phyloP scores from a whole-genome alignment of 2,797 vertebrate species.

The Crenuchus spilurus region DNA sequence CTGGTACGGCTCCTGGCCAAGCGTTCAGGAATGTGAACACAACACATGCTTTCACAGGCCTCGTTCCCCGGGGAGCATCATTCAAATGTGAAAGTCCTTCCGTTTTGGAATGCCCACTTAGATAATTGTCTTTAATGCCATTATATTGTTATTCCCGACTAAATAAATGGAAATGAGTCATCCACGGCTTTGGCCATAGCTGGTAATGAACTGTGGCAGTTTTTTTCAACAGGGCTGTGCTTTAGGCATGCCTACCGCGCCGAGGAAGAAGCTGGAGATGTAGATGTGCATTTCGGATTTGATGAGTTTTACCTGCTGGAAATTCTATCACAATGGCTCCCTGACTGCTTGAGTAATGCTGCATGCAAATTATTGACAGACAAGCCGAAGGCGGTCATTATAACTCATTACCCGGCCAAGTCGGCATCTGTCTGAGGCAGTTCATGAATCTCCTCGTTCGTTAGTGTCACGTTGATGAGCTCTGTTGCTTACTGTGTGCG shows the following conservation, averaged over 20 bases:
- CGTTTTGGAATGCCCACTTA: not conserved
- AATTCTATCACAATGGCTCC: conserved; percentile 15
- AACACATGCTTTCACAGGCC: not conserved
- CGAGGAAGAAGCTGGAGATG: conserved; percentile 6
- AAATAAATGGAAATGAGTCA: not conserved
- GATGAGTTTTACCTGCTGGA: conserved; percentile 20
- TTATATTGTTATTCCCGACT: not conserved
- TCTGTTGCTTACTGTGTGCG: conserved; percentile 38
- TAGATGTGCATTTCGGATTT: conserved; percentile 19
- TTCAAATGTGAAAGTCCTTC: not conserved
- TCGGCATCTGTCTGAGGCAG: conserved; percentile 38
- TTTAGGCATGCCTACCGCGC: not conserved
- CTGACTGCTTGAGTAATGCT: conserved; percentile 34
- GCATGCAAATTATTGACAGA: conserved; percentile 47
- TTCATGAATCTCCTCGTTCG: conserved; percentile 49
- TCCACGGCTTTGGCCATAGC: not conserved
- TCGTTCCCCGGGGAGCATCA: not conserved
- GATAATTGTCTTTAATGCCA: not conserved
- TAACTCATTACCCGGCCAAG: conserved; percentile 46
- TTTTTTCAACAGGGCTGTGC: not conserved
- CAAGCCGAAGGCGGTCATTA: conserved; percentile 43
- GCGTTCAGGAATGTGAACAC: conserved; percentile 15
- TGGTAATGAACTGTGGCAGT: conserved; percentile 4
- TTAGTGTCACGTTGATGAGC: conserved; percentile 41
- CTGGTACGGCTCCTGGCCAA: conserved; percentile 5